Evolutionary conservation across 2,797 vertebrate genomes (phyloP), one percentile per base, ranked within the genome.

Genomic region (Taenioides sp.): DNA sequence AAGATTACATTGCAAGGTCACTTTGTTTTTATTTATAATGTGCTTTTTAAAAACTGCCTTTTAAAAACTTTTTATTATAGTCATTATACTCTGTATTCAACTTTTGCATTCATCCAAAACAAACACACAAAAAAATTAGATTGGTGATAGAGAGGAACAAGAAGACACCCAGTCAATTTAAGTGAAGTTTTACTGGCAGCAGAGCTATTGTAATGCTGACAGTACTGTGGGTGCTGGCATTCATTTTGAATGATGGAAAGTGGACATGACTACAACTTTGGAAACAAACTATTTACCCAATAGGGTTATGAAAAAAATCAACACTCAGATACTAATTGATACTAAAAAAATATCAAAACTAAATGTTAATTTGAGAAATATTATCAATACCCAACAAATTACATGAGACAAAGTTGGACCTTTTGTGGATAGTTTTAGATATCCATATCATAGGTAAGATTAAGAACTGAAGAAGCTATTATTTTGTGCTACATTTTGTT

Each of bases 191-290:
- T 82, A 73, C 7, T 20, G 18, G 50, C 60, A 37, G 55, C 23
- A 27, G 16, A 67, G 70, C 0, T 5, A 63, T 1, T 7, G 40
- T 9, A 50, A 70, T 12, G 63, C 22, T 54, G 47, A 34, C 65
- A 43, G n/a, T 20, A 31, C 89, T 7, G 69, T 52, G 0, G 86
- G 86, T 1, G 70, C 86, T 14, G 86, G 72, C 87, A 87, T 28
- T 84, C 82, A 67, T 89, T 90, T 59, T 64, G 87, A 43, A 89
- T 85, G 89, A 91, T 84, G 0, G 67, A 79, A 59, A 60, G 7
- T 7, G 84, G 86, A 4, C 81, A 69, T 60, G 78, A 67, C 65
- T 89, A 70, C 74, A 65, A 85, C 59, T 91, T 91, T 68, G 86
- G 85, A 20, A 92, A 90, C 81, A 90, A 27, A 90, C 80, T 86